These are phyloP conservation scores for Omphaloscelis lunosa DNA, from an alignment of 2,888 invertebrate genomes.

Conservation along the genomic window DNA sequence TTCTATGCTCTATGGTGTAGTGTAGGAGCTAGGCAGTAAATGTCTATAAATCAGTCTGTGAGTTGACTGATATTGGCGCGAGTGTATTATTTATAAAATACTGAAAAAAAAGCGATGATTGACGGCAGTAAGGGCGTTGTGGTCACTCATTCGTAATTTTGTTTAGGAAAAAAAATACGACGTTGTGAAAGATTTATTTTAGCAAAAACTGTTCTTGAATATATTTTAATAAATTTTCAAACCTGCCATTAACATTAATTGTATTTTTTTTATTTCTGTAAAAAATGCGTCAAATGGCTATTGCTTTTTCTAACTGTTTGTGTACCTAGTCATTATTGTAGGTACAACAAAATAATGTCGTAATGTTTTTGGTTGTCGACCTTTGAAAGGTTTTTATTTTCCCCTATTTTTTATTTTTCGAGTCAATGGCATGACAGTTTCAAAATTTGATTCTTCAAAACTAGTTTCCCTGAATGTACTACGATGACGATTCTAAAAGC, in stretches of 20 bases:
- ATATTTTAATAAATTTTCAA: background rate
- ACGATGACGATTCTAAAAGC: background rate
- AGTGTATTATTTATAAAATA: slow-evolving; percentile 10
- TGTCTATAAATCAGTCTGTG: slow-evolving; percentile 36
- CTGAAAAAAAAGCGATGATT: slow-evolving; percentile 23
- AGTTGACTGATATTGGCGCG: slow-evolving; percentile 12
- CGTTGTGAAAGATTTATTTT: background rate
- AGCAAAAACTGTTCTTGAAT: background rate
- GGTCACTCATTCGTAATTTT: slow-evolving; percentile 16
- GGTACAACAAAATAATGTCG: too few species aligned
- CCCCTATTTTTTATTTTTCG: background rate
- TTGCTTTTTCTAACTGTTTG: background rate
- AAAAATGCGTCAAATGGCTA: background rate
- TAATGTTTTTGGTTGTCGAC: background rate
- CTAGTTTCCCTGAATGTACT: background rate
- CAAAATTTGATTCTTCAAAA: too few species aligned
- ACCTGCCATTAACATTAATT: background rate
- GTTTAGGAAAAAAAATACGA: background rate
- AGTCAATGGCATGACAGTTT: background rate
- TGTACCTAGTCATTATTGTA: background rate
- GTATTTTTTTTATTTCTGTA: background rate
- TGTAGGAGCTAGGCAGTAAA: slow-evolving; percentile 46
- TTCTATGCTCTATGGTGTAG: slow-evolving; percentile 52
- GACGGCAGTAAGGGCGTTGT: background rate
- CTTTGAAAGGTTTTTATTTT: too few species aligned